Evolutionary conservation across 2,113 vertebrate genomes (phyloP).

Genomic region (Athene noctua): DNA sequence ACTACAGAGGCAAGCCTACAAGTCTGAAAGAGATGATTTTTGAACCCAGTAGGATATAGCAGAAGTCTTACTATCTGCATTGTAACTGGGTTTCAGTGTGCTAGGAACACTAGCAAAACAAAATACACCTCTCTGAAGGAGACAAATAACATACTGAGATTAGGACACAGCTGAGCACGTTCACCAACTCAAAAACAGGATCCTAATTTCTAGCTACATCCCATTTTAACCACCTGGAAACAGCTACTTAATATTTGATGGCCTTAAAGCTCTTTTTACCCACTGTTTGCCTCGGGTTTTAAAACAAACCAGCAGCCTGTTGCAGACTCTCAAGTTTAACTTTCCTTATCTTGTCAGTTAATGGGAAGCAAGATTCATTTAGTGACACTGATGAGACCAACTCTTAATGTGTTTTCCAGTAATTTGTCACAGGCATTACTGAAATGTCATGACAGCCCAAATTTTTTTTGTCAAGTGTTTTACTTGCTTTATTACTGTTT

Average conservation of each 20-base stretch:
- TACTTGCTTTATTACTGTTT: not conserved
- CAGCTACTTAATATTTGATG: not conserved
- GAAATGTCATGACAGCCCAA: not conserved
- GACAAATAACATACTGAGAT: not conserved
- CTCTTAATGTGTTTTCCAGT: not conserved
- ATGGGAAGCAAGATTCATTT: not conserved
- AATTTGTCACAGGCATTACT: not conserved
- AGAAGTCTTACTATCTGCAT: not conserved
- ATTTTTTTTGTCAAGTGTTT: not conserved
- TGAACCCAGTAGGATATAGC: not conserved
- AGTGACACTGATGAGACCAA: not conserved
- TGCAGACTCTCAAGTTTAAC: not conserved
- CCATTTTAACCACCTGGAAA: not conserved
- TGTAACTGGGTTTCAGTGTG: not conserved
- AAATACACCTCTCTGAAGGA: not conserved
- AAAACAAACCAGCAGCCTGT: not conserved
- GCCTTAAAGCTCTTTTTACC: not conserved
- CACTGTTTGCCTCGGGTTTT: not conserved
- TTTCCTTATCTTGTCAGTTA: not conserved
- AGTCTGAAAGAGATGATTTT: not conserved
- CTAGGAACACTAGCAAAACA: not conserved
- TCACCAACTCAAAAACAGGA: not conserved
- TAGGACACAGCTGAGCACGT: not conserved
- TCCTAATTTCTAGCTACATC: not conserved
- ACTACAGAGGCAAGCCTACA: not conserved